phyloP scores from a whole-genome alignment of 2,888 invertebrate species.

The Drosophila nr. fundita region DNA sequence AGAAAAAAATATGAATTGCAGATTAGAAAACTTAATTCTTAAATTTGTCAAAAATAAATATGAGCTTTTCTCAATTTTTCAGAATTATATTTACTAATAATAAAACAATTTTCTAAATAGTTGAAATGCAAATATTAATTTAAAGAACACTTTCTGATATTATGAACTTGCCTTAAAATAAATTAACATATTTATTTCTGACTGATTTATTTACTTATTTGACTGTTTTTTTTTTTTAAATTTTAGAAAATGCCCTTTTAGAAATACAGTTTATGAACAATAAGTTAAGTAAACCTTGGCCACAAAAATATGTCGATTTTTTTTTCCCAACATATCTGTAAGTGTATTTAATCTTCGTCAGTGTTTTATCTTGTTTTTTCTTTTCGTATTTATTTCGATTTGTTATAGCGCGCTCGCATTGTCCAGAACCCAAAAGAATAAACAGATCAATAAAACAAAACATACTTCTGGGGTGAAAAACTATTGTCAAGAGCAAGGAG shows the following conservation, averaged over 20 bases:
- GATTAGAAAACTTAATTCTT: background rate
- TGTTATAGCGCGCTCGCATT: constrained; percentile 24
- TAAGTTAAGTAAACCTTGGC: background rate
- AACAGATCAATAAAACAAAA: constrained; percentile 75
- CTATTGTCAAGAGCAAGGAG: constrained; percentile 45
- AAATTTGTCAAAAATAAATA: background rate
- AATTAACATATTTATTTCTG: background rate
- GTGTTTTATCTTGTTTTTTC: constrained; percentile 8
- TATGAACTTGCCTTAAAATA: background rate
- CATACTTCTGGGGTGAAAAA: constrained; percentile 40
- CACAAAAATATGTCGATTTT: accelerated
- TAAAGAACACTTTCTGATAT: background rate
- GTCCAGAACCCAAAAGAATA: constrained; percentile 61
- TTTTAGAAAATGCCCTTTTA: background rate
- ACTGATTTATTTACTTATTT: too few relatives aligned
- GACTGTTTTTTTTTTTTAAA: background rate
- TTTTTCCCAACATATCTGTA: background rate
- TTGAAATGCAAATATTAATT: background rate
- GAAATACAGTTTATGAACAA: background rate
- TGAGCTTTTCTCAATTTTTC: background rate
- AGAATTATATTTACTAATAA: background rate
- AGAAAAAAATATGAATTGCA: background rate
- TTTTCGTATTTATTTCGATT: constrained; percentile 25
- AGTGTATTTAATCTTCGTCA: constrained; percentile 16
- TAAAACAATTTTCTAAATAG: background rate